Evolutionary conservation across 1,140 invertebrate species (phyloP), one percentile per base, ranked within the genome.

Genomic region (Platyura marginata): DNA sequence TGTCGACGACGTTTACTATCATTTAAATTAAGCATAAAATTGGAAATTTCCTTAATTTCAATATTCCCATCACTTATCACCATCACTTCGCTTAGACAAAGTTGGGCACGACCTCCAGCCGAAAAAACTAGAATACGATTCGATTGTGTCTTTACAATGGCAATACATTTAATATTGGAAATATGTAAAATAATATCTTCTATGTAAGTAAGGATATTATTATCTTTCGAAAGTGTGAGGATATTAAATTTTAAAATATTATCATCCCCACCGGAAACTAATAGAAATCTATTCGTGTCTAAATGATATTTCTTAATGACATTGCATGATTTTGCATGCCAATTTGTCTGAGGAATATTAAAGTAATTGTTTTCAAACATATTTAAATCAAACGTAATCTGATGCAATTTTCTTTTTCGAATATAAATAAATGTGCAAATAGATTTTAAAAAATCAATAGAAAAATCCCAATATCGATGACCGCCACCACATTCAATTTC

Each of bases 381-480:
- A n/a, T n/a, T n/a, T n/a, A n/a, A n/a, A n/a, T n/a, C n/a, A n/a
- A n/a, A n/a, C n/a, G n/a, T n/a, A n/a, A n/a, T n/a, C n/a, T n/a
- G n/a, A n/a, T 44, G 44, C 3, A 60, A 45, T 4, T 44, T 21
- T n/a, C 56, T 58, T 18, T 51, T 48, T 41, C 53, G 57, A 3
- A 60, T 45, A 43, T 50, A 60, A 49, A 21, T 21, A 57, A 40
- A 15, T 33, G 10, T 25, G 6, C 34, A 19, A n/a, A 32, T 36
- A 10, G 33, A 16, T n/a, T 23, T 18, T 19, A 45, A 22, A 15
- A 21, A 11, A 10, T 40, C 37, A 10, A 60, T 40, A 4, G 40
- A 16, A 44, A 49, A 56, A 44, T 58, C 53, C 58, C 58, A 60
- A 44, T 49, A 53, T 0, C 58, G 51, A 49, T 58, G 54, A 1